Percentiles rank a stretch among this genome's conserved stretches.
Evolutionary conservation across 2,888 invertebrate species (phyloP).

Genomic region (Venusia cambrica): DNA sequence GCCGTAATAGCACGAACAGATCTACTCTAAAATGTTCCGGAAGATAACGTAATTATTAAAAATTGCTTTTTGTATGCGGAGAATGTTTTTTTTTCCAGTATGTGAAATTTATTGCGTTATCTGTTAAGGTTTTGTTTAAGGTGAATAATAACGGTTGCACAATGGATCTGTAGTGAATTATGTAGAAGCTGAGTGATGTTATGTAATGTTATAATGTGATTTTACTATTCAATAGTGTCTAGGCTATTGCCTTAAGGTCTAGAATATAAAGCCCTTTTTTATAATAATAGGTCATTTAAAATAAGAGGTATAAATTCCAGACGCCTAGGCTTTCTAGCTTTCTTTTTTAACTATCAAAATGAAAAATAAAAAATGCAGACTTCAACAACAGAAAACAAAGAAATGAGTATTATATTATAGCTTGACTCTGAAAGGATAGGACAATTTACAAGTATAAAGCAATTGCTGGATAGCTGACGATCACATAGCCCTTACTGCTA

Average conservation of each 20-base stretch:
- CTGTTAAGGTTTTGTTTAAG: conserved; percentile 12
- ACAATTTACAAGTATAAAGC: conserved; percentile 27
- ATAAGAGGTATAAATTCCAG: too few species aligned
- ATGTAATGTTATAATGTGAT: too few species aligned
- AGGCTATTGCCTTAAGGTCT: too few species aligned
- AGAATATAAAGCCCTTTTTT: too few species aligned
- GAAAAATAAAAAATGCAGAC: conserved; percentile 4
- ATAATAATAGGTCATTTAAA: too few species aligned
- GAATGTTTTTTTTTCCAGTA: conserved; percentile 51
- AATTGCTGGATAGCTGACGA: conserved; percentile 30
- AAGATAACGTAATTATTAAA: conserved; percentile 74
- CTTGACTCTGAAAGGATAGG: conserved; percentile 8
- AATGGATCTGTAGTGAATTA: too few species aligned
- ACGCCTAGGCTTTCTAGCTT: too few species aligned
- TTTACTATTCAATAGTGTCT: too few species aligned
- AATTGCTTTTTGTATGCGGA: conserved; percentile 67
- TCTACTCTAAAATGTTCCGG: conserved; percentile 52
- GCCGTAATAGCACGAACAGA: conserved; percentile 64
- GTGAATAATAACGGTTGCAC: conserved; percentile 2
- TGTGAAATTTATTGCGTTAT: conserved; percentile 25
- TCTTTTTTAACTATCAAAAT: too few species aligned
- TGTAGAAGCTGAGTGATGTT: too few species aligned
- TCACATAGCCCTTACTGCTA: too few species aligned
- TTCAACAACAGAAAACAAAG: conserved; percentile 1
- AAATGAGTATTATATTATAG: conserved; percentile 2